Base-by-base conservation (phyloP, 2,888 invertebrate genomes). In the Zaprionus obscuricornis region DNA sequence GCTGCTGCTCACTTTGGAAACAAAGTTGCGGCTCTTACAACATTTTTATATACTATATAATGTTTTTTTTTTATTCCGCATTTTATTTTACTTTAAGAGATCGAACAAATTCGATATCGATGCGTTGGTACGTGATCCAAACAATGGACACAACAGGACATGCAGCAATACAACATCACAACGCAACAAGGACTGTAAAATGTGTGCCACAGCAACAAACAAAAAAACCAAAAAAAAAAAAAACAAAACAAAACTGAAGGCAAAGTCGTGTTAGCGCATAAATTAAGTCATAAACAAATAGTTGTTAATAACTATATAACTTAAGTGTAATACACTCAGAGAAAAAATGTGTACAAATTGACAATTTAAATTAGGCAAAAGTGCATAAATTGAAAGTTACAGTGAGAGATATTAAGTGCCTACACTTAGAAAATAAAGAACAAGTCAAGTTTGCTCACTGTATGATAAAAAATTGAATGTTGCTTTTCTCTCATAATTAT, bases 81-180 rank as follows among this genome's bases (percentile, higher is more conserved):
- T 36, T 11, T 36, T 16, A 36, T 34, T 40, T 7, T 13, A 37
- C 42, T 43, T 34, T n/a, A 7, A 7, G 31, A 78, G 85, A 78
- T 78, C 78, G 78, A 78, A 77, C 78, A 58, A 49, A 66, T 78
- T 78, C 82, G 78, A 78, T 78, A 78, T 85, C 85, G 69, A 22
- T 37, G 27, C 34, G 49, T 31, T 64, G 76, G 56, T 55, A 85
- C 79, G 83, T 85, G 78, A 85, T 77, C 74, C 52, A 54, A 78
- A 78, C 82, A 82, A 84, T 81, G 65, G 59, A 56, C 75, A 55
- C 59, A 63, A 73, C 72, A 86, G 69, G 69, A 69, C 69, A 69
- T 47, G 7, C 6, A 42, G n/a, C 52, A 22, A 24, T 50, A 71
- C 66, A 47, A 63, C 63, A 27, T 55, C 27, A 49, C 22, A 40